Base-by-base conservation (phyloP, 2,113 vertebrate genomes). In the Euleptes europaea region DNA sequence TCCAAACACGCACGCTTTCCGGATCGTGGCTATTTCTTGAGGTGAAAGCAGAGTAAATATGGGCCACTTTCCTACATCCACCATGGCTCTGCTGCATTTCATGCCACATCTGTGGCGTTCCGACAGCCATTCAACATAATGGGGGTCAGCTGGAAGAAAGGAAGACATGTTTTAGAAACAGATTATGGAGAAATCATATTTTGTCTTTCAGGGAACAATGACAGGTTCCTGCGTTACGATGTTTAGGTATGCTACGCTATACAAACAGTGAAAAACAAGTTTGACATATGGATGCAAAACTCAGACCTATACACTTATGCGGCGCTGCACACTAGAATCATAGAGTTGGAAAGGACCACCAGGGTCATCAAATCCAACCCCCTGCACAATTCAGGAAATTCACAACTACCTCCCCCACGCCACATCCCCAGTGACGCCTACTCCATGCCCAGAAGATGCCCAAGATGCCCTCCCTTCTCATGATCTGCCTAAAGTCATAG, bases 11-110 rank as follows among this genome's bases (percentile, higher is more conserved):
- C 98, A 98, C 0, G 98, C 98, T 78, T 98, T 98, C 75, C 96
- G 94, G 88, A 99, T 97, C 6, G 96, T 96, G 13, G 96, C 90
- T 12, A 98, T 94, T 79, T 99, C 98, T 88, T 98, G 97, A 21
- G 97, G 94, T 1, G 96, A 97, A 90, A 99, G 95, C 31, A 99
- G 94, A 80, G 97, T 98, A 92, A 99, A 99, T 80, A 99, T 96
- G 10, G 98, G 98, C 99, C 98, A 99, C 91, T 99, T 99, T 71
- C 97, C 97, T 35, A 99, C 97, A 89, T 99, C 99, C 95, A 98
- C 98, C 98, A 99, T 99, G 95, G 92, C 92, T 94, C 79, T 92
- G 82, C 73, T 86, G 44, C 86, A 88, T 40, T 93, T 92, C 90
- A 90, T 84, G 60, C 69, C 15, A 1, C 47, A 88, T 89, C 91